Evolutionary conservation across 2,113 vertebrate species (phyloP).

Genomic region (human): GRCh38 chr9:124542501-124543000

Average conservation of each 20-base stretch:
- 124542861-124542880: not conserved
- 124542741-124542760: too few relatives aligned
- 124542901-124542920: not conserved
- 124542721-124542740: too few relatives aligned
- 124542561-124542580: not conserved
- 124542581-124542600: not conserved
- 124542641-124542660: constrained; percentile 4
- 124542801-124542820: too few relatives aligned
- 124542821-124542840: too few relatives aligned
- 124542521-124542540: not conserved
- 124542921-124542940: not conserved
- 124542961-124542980: not conserved
- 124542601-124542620: not conserved
- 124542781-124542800: too few relatives aligned
- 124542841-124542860: too few relatives aligned
- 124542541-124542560: constrained; percentile 10
- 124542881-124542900: not conserved
- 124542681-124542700: not conserved
- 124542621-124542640: not conserved
- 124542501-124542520: constrained; percentile 14
- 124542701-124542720: too few relatives aligned
- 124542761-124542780: too few relatives aligned
- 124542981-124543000: not conserved
- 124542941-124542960: not conserved
- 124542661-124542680: constrained; percentile 6